Percentiles rank a stretch among this genome's conserved stretches.
Conservation (phyloP, 2,113 vertebrate genomes). For the Clarias batrachus region DNA sequence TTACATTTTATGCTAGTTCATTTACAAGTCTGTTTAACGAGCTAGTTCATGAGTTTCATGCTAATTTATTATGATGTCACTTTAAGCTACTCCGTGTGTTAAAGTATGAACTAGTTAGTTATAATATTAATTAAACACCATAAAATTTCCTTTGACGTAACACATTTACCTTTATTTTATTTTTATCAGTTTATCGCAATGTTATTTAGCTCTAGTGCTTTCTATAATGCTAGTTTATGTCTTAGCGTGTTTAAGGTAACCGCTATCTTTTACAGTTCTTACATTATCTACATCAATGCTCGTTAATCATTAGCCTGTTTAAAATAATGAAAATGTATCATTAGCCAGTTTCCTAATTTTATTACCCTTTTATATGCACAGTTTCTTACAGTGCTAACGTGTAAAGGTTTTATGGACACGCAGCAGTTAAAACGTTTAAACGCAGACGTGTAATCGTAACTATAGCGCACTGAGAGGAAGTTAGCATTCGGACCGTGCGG, state of each 20-base stretch:
- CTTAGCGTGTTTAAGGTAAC: background rate
- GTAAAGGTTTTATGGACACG: slow-evolving; percentile 1
- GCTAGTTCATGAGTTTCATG: background rate
- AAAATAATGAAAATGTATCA: background rate
- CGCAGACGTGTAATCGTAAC: slow-evolving; percentile 75
- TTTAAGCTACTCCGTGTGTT: background rate
- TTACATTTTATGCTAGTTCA: background rate
- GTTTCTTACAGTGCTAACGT: background rate
- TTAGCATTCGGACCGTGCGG: slow-evolving; percentile 71
- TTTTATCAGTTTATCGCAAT: background rate
- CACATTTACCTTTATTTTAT: background rate
- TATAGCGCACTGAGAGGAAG: slow-evolving; percentile 72
- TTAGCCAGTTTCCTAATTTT: background rate
- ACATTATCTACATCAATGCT: background rate
- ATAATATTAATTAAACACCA: background rate
- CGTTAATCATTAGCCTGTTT: background rate
- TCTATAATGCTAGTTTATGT: background rate
- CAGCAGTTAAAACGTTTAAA: slow-evolving; percentile 76
- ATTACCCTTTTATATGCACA: background rate
- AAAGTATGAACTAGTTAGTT: background rate
- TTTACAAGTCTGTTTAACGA: background rate
- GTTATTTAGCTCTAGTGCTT: too few relatives aligned
- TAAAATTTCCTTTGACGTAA: background rate
- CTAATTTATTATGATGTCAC: background rate
- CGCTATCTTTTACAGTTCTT: background rate